Evolutionary conservation across 2,888 invertebrate genomes (phyloP).

Genomic region (Leistus spinibarbis): DNA sequence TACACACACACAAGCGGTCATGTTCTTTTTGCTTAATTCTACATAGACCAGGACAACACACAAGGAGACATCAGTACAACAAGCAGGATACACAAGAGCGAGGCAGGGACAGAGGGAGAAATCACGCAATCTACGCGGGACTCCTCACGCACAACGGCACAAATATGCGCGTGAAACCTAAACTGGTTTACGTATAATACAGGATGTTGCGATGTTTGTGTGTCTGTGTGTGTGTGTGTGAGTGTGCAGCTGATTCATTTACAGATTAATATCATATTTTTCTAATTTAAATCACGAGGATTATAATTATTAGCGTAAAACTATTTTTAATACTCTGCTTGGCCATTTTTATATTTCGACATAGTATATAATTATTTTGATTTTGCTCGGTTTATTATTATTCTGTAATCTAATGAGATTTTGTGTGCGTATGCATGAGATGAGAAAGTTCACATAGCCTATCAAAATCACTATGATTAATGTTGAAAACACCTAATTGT

Average conservation of each 20-base stretch:
- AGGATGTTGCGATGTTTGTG: slow-evolving; percentile 21
- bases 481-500: not conserved
- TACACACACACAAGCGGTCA: not conserved
- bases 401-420: not conserved
- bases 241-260: slow-evolving; percentile 32
- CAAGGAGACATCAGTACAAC: not conserved
- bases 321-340: not conserved
- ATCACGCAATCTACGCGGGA: not conserved
- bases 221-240: not conserved
- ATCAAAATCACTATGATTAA: not conserved
- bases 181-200: not conserved
- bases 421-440: not conserved
- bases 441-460: not conserved
- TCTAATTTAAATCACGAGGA: slow-evolving; percentile 25
- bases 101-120: not conserved
- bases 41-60: not conserved
- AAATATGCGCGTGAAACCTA: not conserved
- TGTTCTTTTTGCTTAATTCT: not conserved
- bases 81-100: not conserved
- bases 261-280: slow-evolving; percentile 34
- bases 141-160: not conserved
- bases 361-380: not conserved
- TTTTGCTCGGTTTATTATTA: not conserved
- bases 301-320: slow-evolving; percentile 28
- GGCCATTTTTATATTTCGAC: not conserved